These are phyloP conservation scores for Chamaea fasciata DNA, from an alignment of 2,113 vertebrate genomes.

Conservation along the genomic window DNA sequence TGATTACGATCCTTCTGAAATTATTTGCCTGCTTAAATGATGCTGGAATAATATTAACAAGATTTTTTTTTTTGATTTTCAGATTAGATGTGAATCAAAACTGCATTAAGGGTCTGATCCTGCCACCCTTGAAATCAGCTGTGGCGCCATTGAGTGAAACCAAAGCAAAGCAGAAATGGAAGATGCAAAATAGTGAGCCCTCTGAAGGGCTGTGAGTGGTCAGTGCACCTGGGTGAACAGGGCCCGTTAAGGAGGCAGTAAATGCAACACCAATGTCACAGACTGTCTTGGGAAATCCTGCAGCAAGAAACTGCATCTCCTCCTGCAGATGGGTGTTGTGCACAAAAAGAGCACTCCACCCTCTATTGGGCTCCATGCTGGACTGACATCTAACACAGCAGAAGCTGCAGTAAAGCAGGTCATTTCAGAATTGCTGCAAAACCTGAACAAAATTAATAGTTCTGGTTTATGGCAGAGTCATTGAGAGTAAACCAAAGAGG, in stretches of 20 bases:
- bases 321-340: not conserved
- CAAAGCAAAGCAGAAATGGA: not conserved
- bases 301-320: not conserved
- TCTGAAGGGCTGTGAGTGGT: not conserved
- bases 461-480: not conserved
- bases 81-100: not conserved
- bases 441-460: not conserved
- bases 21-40: not conserved
- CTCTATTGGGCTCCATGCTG: not conserved
- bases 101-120: not conserved
- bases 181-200: not conserved
- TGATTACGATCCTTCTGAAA: not conserved
- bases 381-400: not conserved
- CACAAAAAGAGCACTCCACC: not conserved
- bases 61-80: not conserved
- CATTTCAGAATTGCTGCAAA: not conserved
- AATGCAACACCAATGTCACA: not conserved
- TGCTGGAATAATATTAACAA: not conserved
- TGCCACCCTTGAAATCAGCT: not conserved
- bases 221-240: not conserved
- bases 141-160: not conserved
- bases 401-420: not conserved
- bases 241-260: not conserved
- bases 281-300: not conserved
- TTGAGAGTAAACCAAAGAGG: not conserved